Evolutionary conservation across 2,113 vertebrate genomes (phyloP), one percentile per base, ranked within the genome.

Genomic region (Hippopotamus amphibius): DNA sequence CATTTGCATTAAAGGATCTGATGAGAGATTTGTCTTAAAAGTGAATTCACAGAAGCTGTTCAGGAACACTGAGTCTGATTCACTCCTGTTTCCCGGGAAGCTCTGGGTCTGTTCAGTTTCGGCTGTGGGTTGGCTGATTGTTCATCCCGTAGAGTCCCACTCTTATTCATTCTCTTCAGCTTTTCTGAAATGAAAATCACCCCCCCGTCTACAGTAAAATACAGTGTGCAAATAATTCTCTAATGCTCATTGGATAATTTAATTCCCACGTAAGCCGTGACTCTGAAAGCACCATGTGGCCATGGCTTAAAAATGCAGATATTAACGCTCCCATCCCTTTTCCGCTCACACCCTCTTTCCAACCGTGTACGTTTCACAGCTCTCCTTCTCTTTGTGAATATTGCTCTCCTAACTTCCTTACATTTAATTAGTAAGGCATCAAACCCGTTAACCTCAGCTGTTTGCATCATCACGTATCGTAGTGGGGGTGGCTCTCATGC

Each of bases 141-240:
- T 1, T 14, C 9, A 13, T 55, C 33, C 82, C 13, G 1, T 41
- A 12, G 50, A 76, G 28, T 84, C 43, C 80, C 46, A 24, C 4
- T 74, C 74, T n/a, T 37, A 6, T 48, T 50, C 21, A 7, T 92
- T 50, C 30, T 68, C 48, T 50, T 69, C 37, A 71, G 55, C 86
- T 92, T 87, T 93, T 80, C 57, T 59, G 55, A 89, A 59, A 92
- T 80, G 63, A 86, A 91, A 76, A 87, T 22, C 85, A 93, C 50
- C 46, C 53, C 50, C 46, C 53, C 33, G 6, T 95, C 48, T 48
- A 33, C 46, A 65, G 71, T 79, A 91, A 95, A 94, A 77, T 68
- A 59, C 7, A 33, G 46, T 76, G 83, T 79, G 50, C 5, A 33
- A 90, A 72, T 93, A 89, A 79, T 93, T 92, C 72, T 92, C 71